phyloP scores from a whole-genome alignment of 2,888 invertebrate genomes.

The Erebia epiphron region DNA sequence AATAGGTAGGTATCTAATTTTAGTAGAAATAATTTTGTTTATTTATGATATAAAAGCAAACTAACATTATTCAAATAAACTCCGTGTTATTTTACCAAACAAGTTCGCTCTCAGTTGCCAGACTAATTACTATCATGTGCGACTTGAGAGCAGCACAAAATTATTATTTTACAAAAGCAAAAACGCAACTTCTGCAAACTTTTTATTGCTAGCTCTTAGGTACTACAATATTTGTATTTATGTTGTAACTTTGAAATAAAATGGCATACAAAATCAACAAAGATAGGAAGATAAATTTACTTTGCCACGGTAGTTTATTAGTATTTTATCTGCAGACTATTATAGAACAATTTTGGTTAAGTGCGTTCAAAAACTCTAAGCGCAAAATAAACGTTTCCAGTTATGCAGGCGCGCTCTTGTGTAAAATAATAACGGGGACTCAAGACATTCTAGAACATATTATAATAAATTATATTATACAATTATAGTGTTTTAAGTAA shows the following conservation, averaged over 20 bases:
- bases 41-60: no score
- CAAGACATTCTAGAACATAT: conserved; percentile 3
- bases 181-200: background rate
- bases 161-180: background rate
- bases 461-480: background rate
- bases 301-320: background rate
- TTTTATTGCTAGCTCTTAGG: background rate
- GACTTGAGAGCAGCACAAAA: background rate
- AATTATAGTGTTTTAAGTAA: background rate
- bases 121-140: background rate
- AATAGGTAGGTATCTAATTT: no score
- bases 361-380: conserved; percentile 5
- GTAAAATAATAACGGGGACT: conserved; percentile 12
- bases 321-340: background rate
- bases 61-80: no score
- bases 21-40: no score
- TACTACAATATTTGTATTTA: background rate
- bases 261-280: background rate
- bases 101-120: conserved; percentile 1
- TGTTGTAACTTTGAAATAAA: background rate
- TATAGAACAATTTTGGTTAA: background rate
- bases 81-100: background rate
- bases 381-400: conserved; percentile 6
- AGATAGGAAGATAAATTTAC: background rate
- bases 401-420: conserved; percentile 14